Conservation (phyloP, 2,888 invertebrate genomes). For the Slavum lentiscoides region DNA sequence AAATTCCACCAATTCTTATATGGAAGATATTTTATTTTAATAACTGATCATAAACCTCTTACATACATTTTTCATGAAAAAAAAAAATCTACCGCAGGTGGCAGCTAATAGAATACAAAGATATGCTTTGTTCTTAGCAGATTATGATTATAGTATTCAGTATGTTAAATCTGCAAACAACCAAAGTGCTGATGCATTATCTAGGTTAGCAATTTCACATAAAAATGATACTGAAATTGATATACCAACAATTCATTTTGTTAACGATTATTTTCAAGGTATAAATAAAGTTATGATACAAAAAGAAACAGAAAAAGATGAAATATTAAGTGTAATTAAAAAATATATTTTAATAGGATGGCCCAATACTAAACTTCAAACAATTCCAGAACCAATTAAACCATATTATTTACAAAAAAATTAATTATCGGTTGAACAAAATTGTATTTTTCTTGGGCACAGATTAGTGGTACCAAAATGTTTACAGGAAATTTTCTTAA, state of each 20-base stretch:
- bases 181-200: constrained; percentile 20
- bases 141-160: too few relatives aligned
- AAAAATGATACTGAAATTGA: constrained; percentile 7
- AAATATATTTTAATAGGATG: constrained; percentile 31
- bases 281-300: constrained; percentile 19
- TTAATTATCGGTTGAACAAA: constrained; percentile 20
- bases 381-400: constrained; percentile 3
- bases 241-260: constrained; percentile 16
- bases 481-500: constrained; percentile 17
- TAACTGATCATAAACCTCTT: constrained; percentile 60
- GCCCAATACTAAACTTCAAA: constrained; percentile 1
- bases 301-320: too few relatives aligned
- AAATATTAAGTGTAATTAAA: too few relatives aligned
- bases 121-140: too few relatives aligned
- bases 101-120: too few relatives aligned
- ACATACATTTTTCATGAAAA: constrained; percentile 32
- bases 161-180: constrained; percentile 2
- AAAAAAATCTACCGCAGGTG: constrained; percentile 10
- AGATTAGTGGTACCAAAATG: constrained; percentile 36
- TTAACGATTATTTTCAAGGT: constrained; percentile 28
- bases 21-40: constrained; percentile 56
- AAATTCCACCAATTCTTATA: constrained; percentile 56
- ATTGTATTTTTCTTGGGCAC: constrained; percentile 29
- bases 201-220: constrained; percentile 18
- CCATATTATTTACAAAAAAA: constrained; percentile 22